These are phyloP conservation scores for Perdita meconis DNA, from an alignment of 2,888 invertebrate genomes.

Conservation along the genomic window DNA sequence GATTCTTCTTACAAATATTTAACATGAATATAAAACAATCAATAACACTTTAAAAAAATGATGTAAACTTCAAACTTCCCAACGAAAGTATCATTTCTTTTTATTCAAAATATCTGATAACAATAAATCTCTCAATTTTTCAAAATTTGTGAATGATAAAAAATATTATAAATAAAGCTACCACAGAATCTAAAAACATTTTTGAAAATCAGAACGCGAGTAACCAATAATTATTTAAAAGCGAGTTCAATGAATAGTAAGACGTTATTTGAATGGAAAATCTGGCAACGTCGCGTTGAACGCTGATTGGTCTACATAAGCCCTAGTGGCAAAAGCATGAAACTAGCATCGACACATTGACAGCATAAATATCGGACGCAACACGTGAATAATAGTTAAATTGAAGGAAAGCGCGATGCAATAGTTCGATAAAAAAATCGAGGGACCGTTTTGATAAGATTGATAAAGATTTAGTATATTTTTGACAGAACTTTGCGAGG, in stretches of 20 bases:
- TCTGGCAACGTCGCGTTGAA: constrained; percentile 54
- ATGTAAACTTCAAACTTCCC: no score
- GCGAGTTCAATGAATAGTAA: background rate
- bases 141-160: no score
- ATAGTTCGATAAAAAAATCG: constrained; percentile 24
- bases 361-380: constrained; percentile 69
- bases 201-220: no score
- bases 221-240: constrained; percentile 8
- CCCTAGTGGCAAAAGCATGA: constrained; percentile 51
- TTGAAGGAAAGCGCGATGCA: constrained; percentile 33
- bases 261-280: constrained; percentile 42
- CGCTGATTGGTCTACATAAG: constrained; percentile 54
- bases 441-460: background rate
- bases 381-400: constrained; percentile 66
- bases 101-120: no score
- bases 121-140: no score
- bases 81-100: no score
- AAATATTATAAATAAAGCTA: no score
- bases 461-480: constrained; percentile 18
- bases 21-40: no score
- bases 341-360: constrained; percentile 60
- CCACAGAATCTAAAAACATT: no score
- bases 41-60: no score
- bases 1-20: no score
- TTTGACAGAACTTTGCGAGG: background rate